Base-by-base conservation (phyloP, 2,797 vertebrate genomes). In the Valencia hispanica region DNA sequence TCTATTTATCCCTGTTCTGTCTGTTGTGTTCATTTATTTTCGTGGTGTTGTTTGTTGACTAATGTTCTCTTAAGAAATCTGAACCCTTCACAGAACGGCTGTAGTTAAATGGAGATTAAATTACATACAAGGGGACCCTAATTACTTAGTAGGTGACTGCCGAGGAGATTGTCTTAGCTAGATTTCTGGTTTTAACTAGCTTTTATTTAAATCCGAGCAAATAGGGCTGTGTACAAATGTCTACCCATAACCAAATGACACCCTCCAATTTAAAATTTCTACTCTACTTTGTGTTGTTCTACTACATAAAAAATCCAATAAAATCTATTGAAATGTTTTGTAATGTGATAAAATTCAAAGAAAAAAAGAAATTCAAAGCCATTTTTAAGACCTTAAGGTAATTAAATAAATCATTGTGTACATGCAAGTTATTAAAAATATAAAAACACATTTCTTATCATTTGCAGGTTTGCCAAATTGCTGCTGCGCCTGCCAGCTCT, bases 401-500 rank as follows among this genome's bases (percentile, higher is more conserved):
- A 27, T 11, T 3, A 55, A n/a, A 68, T 39, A 68, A 12, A 27
- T 68, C 3, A 41, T 15, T 65, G 9, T 66, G 20, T 41, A 39
- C 36, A 22, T 7, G 18, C 36, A 39, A 22, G 22, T 18, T 65
- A 5, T 4, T 14, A 30, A 32, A 47, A 50, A 50, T 45, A 45
- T 47, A 10, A 14, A 48, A 10, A 50, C 11, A 12, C 10, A 10
- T 45, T 41, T 73, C n/a, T 50, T 12, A 1, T 68, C 4, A 27
- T 48, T 70, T 51, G 10, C 80, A 92, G 97, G 93, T 99, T 98
- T 83, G 98, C 97, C 89, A 99, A 99, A 87, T 95, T 99, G 69
- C 94, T 99, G 14, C 95, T 98, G 75, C 96, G 97, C 68, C 96
- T 99, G 61, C 98, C 98, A 0, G 98, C 97, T 0, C 95, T 99